A percentile compares a stretch with the other conserved stretches of the same genome.
Evolutionary conservation across 2,113 vertebrate genomes (phyloP).

Genomic region (Charina bottae): DNA sequence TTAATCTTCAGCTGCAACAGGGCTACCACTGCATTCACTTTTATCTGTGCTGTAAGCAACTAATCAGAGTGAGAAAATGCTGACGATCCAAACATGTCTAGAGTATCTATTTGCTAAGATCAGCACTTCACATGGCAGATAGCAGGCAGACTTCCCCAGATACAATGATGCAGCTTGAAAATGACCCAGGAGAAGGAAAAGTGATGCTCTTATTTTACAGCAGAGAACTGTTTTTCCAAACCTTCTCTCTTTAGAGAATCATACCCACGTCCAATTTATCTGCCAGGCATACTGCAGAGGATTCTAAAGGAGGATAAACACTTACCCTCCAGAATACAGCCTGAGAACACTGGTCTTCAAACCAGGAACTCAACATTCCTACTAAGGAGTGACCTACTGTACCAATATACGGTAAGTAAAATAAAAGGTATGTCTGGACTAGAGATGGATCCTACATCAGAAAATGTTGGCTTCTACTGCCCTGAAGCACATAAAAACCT

Average conservation of each 20-base stretch:
- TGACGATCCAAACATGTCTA: neutral
- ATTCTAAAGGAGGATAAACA: neutral
- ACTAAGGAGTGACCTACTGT: neutral
- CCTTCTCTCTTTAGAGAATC: neutral
- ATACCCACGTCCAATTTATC: neutral
- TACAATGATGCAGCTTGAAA: neutral
- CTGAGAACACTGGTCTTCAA: neutral
- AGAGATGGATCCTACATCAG: neutral
- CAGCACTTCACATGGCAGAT: neutral
- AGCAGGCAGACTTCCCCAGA: neutral
- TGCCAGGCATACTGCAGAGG: neutral
- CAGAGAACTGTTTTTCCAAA: neutral
- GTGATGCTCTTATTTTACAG: neutral
- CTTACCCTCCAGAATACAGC: neutral
- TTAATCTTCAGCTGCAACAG: neutral
- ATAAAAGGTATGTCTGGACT: neutral
- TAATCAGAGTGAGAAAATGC: neutral
- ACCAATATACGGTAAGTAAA: neutral
- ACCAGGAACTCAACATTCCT: neutral
- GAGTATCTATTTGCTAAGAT: neutral
- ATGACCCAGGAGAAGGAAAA: neutral
- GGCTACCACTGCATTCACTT: neutral
- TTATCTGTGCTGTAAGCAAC: slow-evolving; percentile 1
- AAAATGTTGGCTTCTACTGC: neutral
- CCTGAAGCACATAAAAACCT: neutral